Evolutionary conservation across 2,113 vertebrate genomes (phyloP).

Genomic region (Amblyornis subalaris): DNA sequence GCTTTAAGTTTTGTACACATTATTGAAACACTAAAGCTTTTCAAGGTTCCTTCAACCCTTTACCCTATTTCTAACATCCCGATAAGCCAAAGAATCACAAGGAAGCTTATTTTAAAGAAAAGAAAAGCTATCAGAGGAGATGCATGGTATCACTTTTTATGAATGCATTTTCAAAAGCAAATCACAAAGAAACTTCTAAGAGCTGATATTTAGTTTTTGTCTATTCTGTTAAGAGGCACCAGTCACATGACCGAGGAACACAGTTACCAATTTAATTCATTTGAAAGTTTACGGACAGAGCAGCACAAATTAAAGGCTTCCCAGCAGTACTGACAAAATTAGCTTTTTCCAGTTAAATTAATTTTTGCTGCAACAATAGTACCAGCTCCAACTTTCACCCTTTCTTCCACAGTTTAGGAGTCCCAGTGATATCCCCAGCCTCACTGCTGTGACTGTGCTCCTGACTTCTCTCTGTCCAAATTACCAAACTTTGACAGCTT

Average conservation of each 20-base stretch:
- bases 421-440: not conserved
- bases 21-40: not conserved
- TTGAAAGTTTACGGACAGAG: not conserved
- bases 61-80: not conserved
- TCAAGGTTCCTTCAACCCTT: not conserved
- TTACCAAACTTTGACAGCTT: not conserved
- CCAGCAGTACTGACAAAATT: not conserved
- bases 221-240: not conserved
- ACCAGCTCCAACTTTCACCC: not conserved
- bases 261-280: not conserved
- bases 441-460: not conserved
- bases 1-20: not conserved
- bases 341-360: not conserved
- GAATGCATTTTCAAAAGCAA: not conserved
- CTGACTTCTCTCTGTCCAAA: not conserved
- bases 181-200: not conserved
- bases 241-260: not conserved
- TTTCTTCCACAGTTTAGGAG: not conserved
- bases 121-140: not conserved
- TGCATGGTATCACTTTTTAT: not conserved
- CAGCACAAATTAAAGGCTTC: not conserved
- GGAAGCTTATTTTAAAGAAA: not conserved
- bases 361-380: not conserved
- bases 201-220: not conserved
- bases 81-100: not conserved